Evolutionary conservation across 1,140 invertebrate genomes (phyloP).

Genomic region (Antheraea pernyi): DNA sequence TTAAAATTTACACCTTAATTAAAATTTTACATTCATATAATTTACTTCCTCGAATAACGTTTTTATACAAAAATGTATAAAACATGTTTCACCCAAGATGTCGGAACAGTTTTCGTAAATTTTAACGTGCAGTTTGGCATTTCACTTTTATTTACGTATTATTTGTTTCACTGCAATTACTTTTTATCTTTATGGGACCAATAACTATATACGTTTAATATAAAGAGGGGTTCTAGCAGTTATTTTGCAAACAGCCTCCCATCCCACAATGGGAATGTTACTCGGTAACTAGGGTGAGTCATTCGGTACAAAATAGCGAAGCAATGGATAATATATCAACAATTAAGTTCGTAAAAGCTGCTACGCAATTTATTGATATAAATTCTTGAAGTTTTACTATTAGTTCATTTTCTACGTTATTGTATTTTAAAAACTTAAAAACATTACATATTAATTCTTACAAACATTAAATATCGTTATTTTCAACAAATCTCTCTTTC

Average conservation of each 20-base stretch:
- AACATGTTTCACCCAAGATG: neutral
- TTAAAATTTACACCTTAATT: too few species aligned
- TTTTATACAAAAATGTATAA: neutral
- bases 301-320: neutral
- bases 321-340: neutral
- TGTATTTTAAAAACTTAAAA: too few species aligned
- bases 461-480: too few species aligned
- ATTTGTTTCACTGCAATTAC: slow-evolving; percentile 4
- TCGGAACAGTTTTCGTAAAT: neutral
- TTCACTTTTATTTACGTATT: neutral
- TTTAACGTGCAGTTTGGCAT: slow-evolving; percentile 3
- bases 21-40: neutral
- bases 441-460: too few species aligned
- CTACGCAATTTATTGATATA: too few species aligned
- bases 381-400: too few species aligned
- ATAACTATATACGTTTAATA: slow-evolving; percentile 13
- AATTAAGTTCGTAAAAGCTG: too few species aligned
- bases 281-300: slow-evolving; percentile 27
- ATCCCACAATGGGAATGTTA: slow-evolving; percentile 7
- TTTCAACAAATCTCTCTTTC: too few species aligned
- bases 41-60: neutral
- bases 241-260: slow-evolving; percentile 16
- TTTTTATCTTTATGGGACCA: slow-evolving; percentile 11
- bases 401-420: too few species aligned
- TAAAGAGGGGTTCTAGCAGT: slow-evolving; percentile 40